Conservation (phyloP, 1,140 invertebrate species). For the Diachasmimorpha longicaudata region DNA sequence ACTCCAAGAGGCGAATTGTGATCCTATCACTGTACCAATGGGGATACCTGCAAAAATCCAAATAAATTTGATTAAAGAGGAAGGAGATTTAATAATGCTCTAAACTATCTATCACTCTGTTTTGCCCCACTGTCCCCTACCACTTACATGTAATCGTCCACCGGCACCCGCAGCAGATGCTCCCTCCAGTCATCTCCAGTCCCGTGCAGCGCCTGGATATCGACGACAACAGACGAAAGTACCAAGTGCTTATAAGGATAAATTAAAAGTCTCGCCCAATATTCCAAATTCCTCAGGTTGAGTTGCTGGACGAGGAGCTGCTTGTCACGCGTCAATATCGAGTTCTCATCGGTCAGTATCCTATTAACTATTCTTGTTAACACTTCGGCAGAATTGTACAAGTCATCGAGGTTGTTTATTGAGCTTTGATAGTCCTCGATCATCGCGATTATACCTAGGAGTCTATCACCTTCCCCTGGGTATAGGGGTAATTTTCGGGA, state of each 20-base stretch:
- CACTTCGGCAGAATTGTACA: conserved; percentile 53
- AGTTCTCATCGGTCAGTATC: conserved; percentile 58
- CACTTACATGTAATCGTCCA: conserved; percentile 49
- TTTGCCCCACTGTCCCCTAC: too few relatives aligned
- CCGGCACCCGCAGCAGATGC: conserved; percentile 49
- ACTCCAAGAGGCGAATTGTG: conserved; percentile 49
- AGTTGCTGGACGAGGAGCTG: conserved; percentile 49
- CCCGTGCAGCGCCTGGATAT: conserved; percentile 45
- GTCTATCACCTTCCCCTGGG: conserved; percentile 66
- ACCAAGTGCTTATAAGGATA: conserved; percentile 37
- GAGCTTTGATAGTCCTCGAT: conserved; percentile 61
- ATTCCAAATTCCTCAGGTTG: conserved; percentile 42
- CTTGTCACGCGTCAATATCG: conserved; percentile 62
- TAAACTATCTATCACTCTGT: too few relatives aligned
- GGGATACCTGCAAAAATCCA: conserved; percentile 51
- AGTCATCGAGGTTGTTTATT: conserved; percentile 45
- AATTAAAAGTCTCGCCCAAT: conserved; percentile 42
- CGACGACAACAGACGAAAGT: conserved; percentile 44
- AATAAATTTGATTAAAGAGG: too few relatives aligned
- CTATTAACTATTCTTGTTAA: conserved; percentile 62
- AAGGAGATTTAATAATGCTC: too few relatives aligned
- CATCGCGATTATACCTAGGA: conserved; percentile 60
- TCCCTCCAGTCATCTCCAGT: conserved; percentile 39
- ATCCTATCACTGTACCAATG: conserved; percentile 58
- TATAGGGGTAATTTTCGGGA: conserved; percentile 58